Evolutionary conservation across 2,888 invertebrate species (phyloP).

Genomic region (Octodonta nipae): DNA sequence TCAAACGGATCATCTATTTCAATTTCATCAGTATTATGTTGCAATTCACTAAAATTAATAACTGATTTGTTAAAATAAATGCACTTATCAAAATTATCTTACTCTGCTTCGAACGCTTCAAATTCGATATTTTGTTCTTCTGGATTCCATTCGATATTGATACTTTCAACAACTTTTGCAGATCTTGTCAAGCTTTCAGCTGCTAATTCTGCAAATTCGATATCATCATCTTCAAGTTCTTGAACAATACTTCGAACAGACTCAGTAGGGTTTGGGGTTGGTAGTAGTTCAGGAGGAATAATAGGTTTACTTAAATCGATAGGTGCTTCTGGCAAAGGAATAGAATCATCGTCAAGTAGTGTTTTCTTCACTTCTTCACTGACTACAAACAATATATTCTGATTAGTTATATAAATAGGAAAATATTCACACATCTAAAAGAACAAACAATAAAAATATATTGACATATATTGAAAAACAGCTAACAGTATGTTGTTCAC

Average conservation of each 20-base stretch:
- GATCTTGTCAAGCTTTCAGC: conserved; percentile 57
- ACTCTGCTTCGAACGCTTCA: conserved; percentile 49
- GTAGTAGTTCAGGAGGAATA: conserved; percentile 16
- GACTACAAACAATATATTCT: too few species aligned
- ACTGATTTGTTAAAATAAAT: too few species aligned
- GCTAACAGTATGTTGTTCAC: too few species aligned
- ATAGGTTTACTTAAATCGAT: conserved; percentile 58
- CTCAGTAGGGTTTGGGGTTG: background rate
- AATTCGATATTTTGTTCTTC: too few species aligned
- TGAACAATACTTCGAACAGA: background rate
- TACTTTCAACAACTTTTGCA: conserved; percentile 16
- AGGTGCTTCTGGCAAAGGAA: conserved; percentile 49
- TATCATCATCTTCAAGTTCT: conserved; percentile 44
- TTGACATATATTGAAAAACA: too few species aligned
- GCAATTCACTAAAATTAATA: too few species aligned
- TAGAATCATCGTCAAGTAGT: conserved; percentile 62
- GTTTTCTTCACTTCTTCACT: conserved; percentile 40
- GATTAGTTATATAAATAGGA: too few species aligned
- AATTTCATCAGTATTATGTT: conserved; percentile 4
- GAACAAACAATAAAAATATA: too few species aligned
- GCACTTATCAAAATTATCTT: too few species aligned
- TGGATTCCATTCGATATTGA: conserved; percentile 4
- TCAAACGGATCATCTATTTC: conserved; percentile 74
- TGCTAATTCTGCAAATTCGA: conserved; percentile 66
- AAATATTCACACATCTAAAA: too few species aligned